These are phyloP conservation scores for Helleia helle DNA, from an alignment of 2,888 invertebrate species.

Conservation along the genomic window DNA sequence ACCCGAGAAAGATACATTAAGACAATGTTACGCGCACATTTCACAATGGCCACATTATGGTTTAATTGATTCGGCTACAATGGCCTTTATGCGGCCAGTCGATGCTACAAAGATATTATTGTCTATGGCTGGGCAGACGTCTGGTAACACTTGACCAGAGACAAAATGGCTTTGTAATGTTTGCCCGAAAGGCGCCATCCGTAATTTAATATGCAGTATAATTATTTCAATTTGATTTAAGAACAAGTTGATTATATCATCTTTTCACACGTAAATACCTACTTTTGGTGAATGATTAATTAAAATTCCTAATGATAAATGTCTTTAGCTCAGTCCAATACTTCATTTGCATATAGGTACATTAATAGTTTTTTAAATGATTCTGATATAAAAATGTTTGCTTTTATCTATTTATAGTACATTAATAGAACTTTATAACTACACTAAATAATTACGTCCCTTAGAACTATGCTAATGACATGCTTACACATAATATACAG, in stretches of 20 bases:
- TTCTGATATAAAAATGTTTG: too few relatives aligned
- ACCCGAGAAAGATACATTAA: slow-evolving; percentile 63
- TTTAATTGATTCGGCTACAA: slow-evolving; percentile 69
- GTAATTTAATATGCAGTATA: slow-evolving; percentile 54
- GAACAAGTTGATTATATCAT: slow-evolving; percentile 21
- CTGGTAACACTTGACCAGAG: slow-evolving; percentile 70
- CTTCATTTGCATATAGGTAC: too few relatives aligned
- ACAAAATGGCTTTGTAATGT: slow-evolving; percentile 71
- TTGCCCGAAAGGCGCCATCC: slow-evolving; percentile 62
- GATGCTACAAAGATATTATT: slow-evolving; percentile 62
- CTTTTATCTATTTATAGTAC: too few relatives aligned
- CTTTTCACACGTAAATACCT: too few relatives aligned
- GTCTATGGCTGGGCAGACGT: slow-evolving; percentile 63
- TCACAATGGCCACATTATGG: slow-evolving; percentile 68
- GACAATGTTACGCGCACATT: slow-evolving; percentile 62
- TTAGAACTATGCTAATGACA: too few relatives aligned
- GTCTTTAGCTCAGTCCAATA: too few relatives aligned
- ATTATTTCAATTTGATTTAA: slow-evolving; percentile 35
- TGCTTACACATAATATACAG: too few relatives aligned
- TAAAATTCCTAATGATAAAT: too few relatives aligned
- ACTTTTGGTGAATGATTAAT: too few relatives aligned
- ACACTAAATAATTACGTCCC: too few relatives aligned
- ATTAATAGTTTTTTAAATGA: too few relatives aligned
- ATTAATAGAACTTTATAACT: too few relatives aligned
- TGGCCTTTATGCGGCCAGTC: slow-evolving; percentile 54